These are phyloP conservation scores for Ceratothoa steindachneri DNA, from an alignment of 2,888 invertebrate genomes.

Conservation along the genomic window DNA sequence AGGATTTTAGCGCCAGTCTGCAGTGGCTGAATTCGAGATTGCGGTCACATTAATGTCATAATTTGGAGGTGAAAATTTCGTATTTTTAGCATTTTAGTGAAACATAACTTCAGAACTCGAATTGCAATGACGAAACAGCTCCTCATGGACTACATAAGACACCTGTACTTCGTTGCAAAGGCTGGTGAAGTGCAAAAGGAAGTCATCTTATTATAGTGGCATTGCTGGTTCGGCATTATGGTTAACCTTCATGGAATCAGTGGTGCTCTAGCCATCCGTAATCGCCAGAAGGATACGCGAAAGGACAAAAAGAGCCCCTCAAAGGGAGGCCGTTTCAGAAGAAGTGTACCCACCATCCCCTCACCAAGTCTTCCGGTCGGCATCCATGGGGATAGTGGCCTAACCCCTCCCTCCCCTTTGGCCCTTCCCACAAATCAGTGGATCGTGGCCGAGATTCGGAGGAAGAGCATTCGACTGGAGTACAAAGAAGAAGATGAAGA, in stretches of 20 bases:
- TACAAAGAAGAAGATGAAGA: background rate
- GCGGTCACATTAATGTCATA: no score
- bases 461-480: background rate
- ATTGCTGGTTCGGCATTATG: no score
- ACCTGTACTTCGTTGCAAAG: no score
- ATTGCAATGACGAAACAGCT: no score
- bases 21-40: no score
- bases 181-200: no score
- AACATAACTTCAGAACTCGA: no score
- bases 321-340: background rate
- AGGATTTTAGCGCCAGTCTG: no score
- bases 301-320: background rate
- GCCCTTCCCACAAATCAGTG: background rate
- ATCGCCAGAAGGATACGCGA: background rate
- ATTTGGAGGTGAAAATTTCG: no score
- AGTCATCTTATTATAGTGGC: no score
- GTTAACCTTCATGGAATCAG: background rate
- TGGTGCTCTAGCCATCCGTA: slow-evolving; percentile 29
- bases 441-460: background rate
- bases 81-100: no score
- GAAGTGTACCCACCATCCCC: background rate
- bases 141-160: no score
- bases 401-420: background rate
- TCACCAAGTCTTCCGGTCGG: background rate
- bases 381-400: background rate